Conservation (phyloP, 2,113 vertebrate genomes). For the Colius striatus region DNA sequence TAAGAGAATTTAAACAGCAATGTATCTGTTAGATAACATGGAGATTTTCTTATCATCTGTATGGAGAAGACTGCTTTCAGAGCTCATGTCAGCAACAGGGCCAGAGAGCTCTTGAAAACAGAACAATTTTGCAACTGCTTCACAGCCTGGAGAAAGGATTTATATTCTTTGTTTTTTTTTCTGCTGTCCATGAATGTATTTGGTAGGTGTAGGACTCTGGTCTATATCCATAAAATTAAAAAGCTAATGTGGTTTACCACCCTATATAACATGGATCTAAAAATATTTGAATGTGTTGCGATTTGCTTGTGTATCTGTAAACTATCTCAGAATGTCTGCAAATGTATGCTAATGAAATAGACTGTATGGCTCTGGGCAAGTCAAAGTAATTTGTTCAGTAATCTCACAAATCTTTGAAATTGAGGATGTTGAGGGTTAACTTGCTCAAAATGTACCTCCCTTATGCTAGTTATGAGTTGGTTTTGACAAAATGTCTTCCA, state of each 20-base stretch:
- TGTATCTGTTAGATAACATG: neutral
- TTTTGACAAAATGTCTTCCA: constrained; percentile 23
- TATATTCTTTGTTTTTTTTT: neutral
- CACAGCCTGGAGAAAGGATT: neutral
- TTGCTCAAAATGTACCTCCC: neutral
- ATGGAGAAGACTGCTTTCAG: neutral
- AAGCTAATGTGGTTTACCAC: neutral
- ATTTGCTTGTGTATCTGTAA: neutral
- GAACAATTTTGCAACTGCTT: neutral
- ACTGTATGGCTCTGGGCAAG: neutral
- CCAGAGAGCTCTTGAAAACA: neutral
- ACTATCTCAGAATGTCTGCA: neutral
- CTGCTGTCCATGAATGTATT: neutral
- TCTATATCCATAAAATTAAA: neutral
- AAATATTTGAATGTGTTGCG: neutral
- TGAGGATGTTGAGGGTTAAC: neutral
- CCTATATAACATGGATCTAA: neutral
- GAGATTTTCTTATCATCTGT: neutral
- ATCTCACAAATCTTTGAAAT: neutral
- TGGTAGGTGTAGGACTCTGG: neutral
- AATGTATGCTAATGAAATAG: neutral
- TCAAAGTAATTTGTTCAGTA: constrained; percentile 3
- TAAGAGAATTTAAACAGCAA: neutral
- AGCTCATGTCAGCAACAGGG: neutral
- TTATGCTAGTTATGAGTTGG: neutral